A percentile compares a stretch with the other conserved stretches of the same genome.
Conservation (phyloP, 2,113 vertebrate species). For the Pungitius pungitius region DNA sequence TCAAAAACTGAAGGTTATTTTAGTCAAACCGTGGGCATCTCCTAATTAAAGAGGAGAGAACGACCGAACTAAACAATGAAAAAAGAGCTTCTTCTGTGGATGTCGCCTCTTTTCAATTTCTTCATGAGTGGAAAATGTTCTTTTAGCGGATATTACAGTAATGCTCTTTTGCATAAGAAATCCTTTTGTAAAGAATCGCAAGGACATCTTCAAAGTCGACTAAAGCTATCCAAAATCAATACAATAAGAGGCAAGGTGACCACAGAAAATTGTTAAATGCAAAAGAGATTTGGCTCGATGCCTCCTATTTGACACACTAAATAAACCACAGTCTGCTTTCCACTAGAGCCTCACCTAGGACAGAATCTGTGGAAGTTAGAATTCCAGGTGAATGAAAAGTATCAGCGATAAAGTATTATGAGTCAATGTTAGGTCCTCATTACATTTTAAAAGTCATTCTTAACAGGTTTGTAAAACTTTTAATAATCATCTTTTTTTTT, state of each 20-base stretch:
- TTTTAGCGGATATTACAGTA: neutral
- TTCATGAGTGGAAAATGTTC: neutral
- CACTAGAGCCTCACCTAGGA: neutral
- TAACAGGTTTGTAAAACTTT: neutral
- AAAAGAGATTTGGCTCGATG: neutral
- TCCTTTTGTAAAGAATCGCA: neutral
- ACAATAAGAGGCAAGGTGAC: neutral
- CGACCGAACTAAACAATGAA: neutral
- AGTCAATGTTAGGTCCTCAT: neutral
- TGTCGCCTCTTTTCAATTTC: neutral
- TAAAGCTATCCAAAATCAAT: neutral
- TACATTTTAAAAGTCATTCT: neutral
- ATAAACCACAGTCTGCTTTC: neutral
- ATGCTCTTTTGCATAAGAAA: neutral
- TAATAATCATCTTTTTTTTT: neutral
- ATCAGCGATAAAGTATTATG: neutral
- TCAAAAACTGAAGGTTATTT: slow-evolving; percentile 29
- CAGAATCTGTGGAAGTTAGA: neutral
- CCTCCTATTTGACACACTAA: neutral
- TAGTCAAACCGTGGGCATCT: neutral
- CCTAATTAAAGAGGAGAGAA: slow-evolving; percentile 19
- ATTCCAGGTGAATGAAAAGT: neutral
- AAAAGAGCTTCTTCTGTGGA: neutral
- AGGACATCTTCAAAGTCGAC: neutral
- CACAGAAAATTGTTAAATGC: neutral